Evolutionary conservation across 2,888 invertebrate genomes (phyloP), one percentile per base, ranked within the genome.

Genomic region (Drosophila mayaguana): DNA sequence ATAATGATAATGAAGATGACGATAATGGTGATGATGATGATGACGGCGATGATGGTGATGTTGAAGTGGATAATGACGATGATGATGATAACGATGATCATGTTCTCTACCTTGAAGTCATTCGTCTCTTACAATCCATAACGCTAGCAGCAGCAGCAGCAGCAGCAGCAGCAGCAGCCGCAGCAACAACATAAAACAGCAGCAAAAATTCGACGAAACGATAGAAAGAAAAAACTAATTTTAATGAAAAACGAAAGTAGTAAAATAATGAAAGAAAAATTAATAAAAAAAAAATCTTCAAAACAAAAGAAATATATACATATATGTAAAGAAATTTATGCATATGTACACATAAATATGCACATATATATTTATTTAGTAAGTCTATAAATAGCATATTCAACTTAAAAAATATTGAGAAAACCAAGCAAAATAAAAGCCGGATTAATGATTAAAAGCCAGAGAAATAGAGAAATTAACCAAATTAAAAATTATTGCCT

Each of bases 361-460:
- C 16, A 50, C 63, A 56, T 32, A 78, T 56, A 59, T 59, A 77
- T 18, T 50, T 51, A 61, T 53, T 62, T 64, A 42, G 64, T 78
- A 48, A 70, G 54, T 66, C 48, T 32, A 66, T 65, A 70, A 71
- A 51, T 69, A 81, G 69, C 20, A 36, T 34, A 75, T 63, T 66
- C 55, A 69, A 68, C 50, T 57, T 51, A 67, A 63, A 25, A 38
- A 63, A 14, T 22, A 22, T 14, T 3, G 0, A 62, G 63, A 36
- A 38, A n/a, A 16, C n/a, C n/a, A n/a, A n/a, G n/a, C 38, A 38
- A 38, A 51, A 20, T 9, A 57, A 63, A 56, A n/a, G 61, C 69
- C 75, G 50, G 42, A 34, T 63, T 68, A 46, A 50, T 36, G 74
- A 71, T 70, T 76, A 69, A 72, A 70, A 80, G 81, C 83, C 16